A percentile compares a stretch with the other conserved stretches of the same genome.
These are phyloP conservation scores for Gnathochromis pfefferi DNA, from an alignment of 2,113 vertebrate genomes.

Conservation along the genomic window DNA sequence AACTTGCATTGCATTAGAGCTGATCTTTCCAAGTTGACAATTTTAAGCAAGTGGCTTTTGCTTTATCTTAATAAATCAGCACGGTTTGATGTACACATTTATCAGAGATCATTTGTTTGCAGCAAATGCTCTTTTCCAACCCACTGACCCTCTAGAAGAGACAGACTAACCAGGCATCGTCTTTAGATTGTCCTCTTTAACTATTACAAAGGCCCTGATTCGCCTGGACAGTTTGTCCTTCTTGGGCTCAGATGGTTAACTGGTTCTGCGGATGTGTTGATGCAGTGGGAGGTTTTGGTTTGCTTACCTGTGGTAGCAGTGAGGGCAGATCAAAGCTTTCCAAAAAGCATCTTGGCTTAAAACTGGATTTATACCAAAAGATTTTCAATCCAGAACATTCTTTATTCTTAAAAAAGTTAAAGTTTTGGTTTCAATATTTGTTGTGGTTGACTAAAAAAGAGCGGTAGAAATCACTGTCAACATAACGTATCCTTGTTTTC, in stretches of 20 bases:
- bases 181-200: slow-evolving; percentile 76
- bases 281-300: not conserved
- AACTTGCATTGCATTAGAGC: not conserved
- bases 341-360: not conserved
- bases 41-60: not conserved
- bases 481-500: not conserved
- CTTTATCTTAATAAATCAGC: not conserved
- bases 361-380: not conserved
- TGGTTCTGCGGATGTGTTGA: not conserved
- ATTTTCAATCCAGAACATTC: not conserved
- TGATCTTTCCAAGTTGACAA: not conserved
- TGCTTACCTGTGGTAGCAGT: not conserved
- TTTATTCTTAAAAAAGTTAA: not conserved
- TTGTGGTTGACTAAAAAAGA: not conserved
- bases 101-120: not conserved
- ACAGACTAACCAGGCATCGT: slow-evolving; percentile 58
- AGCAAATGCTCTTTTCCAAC: not conserved
- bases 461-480: not conserved
- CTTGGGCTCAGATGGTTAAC: not conserved
- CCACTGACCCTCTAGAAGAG: slow-evolving; percentile 23
- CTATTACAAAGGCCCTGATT: slow-evolving; percentile 74
- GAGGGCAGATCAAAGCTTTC: not conserved
- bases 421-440: not conserved
- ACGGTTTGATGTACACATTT: not conserved
- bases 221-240: slow-evolving; percentile 41